These are phyloP conservation scores for Microcebus murinus DNA, from an alignment of 2,113 vertebrate species.

Conservation along the genomic window DNA sequence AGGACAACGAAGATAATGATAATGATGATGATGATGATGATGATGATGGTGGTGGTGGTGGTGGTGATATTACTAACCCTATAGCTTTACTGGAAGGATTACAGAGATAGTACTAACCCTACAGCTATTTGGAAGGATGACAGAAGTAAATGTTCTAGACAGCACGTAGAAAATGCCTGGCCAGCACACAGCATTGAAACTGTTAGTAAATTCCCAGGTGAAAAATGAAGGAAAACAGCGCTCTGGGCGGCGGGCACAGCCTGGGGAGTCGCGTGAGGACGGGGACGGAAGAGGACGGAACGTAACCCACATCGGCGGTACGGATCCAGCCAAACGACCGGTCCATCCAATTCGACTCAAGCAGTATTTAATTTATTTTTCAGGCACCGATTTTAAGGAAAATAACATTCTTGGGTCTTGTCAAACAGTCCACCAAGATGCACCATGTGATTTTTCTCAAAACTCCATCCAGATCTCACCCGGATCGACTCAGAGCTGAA, in stretches of 20 bases:
- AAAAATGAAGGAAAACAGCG: neutral
- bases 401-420: neutral
- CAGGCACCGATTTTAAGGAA: neutral
- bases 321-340: neutral
- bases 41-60: fast-evolving
- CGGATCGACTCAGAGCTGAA: neutral
- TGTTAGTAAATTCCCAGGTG: neutral
- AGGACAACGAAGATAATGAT: too few relatives aligned
- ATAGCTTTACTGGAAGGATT: neutral
- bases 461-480: neutral
- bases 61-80: fast-evolving
- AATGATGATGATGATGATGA: neutral
- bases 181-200: neutral
- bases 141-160: neutral
- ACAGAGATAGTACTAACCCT: fast-evolving
- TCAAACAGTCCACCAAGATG: neutral
- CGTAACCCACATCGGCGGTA: neutral
- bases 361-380: neutral
- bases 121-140: neutral
- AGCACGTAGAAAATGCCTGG: neutral
- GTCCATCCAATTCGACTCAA: neutral
- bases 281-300: too few relatives aligned
- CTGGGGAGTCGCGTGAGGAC: fast-evolving
- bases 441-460: neutral
- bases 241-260: neutral